These are phyloP conservation scores for Amphilophus citrinellus DNA, from an alignment of 2,113 vertebrate genomes.

Conservation along the genomic window DNA sequence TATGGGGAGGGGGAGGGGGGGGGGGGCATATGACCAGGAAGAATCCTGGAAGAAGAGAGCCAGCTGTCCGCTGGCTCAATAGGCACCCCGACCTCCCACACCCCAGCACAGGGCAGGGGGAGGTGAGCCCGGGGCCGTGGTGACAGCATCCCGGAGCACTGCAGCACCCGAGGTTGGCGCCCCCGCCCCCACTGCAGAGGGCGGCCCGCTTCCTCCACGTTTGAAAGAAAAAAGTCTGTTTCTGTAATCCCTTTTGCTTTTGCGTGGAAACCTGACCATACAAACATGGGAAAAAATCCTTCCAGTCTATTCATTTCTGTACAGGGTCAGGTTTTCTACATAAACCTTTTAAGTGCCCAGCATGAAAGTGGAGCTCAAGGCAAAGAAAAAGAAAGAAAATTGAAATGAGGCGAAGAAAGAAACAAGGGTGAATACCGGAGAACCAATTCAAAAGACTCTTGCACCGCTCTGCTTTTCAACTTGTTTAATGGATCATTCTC, in stretches of 20 bases:
- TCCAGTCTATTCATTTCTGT: constrained; percentile 34
- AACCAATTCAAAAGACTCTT: constrained; percentile 26
- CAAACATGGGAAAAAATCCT: constrained; percentile 23
- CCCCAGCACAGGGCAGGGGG: too few relatives aligned
- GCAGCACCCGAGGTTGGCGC: too few relatives aligned
- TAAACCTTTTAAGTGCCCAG: constrained; percentile 55
- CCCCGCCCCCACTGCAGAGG: too few relatives aligned
- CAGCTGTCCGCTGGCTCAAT: too few relatives aligned
- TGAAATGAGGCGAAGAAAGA: constrained; percentile 21
- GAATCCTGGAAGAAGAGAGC: too few relatives aligned
- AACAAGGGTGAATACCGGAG: constrained; percentile 3
- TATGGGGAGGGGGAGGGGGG: too few relatives aligned
- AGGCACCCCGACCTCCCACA: too few relatives aligned
- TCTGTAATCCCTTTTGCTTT: constrained; percentile 61
- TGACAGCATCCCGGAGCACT: too few relatives aligned
- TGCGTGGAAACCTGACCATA: constrained; percentile 40
- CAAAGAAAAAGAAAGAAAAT: constrained; percentile 2
- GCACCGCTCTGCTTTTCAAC: constrained; percentile 10
- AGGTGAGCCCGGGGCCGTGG: too few relatives aligned
- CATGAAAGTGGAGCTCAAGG: constrained; percentile 60
- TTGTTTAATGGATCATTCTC: constrained; percentile 44
- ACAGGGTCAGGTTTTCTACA: constrained; percentile 49
- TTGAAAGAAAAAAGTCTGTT: constrained; percentile 33
- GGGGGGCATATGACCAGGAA: too few relatives aligned
- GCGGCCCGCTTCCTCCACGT: too few relatives aligned